Base-by-base conservation (phyloP, 2,888 invertebrate species). In the Villa cingulata region DNA sequence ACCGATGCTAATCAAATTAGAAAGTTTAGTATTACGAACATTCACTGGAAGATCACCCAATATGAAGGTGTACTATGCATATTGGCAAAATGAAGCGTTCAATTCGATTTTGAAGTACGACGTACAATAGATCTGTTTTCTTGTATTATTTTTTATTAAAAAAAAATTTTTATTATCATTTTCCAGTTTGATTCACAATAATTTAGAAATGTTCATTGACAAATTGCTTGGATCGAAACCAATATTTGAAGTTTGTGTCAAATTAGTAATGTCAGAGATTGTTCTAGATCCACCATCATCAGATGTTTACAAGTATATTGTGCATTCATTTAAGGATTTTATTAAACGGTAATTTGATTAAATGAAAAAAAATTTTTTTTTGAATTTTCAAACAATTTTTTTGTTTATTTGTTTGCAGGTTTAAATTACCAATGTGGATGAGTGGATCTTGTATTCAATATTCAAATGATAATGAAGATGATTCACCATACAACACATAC, bases 381-480 rank as follows among this genome's bases (percentile, higher is more conserved):
- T 23, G 23, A n/a, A n/a, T 23, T 23, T 23, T 23, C 23, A 6
- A n/a, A n/a, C n/a, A n/a, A 23, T 23, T 6, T 23, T 23, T 7
- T 7, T 7, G 4, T 23, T 23, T 23, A 23, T 46, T 48, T 38
- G n/a, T n/a, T 41, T 56, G 32, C 58, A 83, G 83, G 51, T 64
- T 88, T 7, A 84, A 82, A 57, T 86, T 92, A 60, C 77, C 83
- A 0, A 79, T 92, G 10, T 94, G 92, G 92, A 84, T 87, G 83
- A 74, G 79, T 56, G 80, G 80, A 14, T 84, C 85, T 1, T 92
- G 91, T 58, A 61, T 86, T 1, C 75, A 80, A 37, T 85, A 86
- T 51, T 73, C 77, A 2, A 55, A 58, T 0, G 52, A 60, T 15
- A 42, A 41, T 34, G 48, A 50, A 23, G 62, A 62, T 5, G 74